phyloP scores from a whole-genome alignment of 2,113 vertebrate species.

The Clinocottus analis region DNA sequence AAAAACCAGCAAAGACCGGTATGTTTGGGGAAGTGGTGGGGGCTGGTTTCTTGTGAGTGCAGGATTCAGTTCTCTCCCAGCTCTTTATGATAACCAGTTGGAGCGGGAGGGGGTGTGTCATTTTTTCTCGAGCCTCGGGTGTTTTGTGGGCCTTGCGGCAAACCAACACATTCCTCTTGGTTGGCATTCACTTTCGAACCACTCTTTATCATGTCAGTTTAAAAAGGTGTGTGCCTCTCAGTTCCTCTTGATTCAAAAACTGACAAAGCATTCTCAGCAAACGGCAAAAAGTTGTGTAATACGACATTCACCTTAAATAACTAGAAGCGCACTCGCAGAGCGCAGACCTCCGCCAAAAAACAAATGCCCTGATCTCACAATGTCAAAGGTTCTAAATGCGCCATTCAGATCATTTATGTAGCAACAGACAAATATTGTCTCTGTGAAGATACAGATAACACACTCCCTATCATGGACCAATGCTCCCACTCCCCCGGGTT shows the following conservation, averaged over 20 bases:
- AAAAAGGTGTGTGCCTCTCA: neutral
- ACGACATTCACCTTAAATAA: neutral
- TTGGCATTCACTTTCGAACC: neutral
- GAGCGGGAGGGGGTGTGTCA: neutral
- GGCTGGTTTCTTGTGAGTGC: constrained; percentile 11
- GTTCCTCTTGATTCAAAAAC: neutral
- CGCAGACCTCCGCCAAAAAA: neutral
- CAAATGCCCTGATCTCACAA: neutral
- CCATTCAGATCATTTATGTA: neutral
- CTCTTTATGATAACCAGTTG: constrained; percentile 22
- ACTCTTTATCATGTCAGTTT: constrained; percentile 23
- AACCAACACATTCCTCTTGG: constrained; percentile 27
- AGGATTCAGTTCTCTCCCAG: neutral
- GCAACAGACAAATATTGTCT: neutral
- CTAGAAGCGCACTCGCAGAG: neutral
- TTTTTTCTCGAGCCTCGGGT: constrained; percentile 8
- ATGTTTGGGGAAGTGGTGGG: constrained; percentile 41
- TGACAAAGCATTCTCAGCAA: neutral
- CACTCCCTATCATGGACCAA: neutral
- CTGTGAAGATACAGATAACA: neutral
- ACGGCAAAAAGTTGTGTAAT: no score
- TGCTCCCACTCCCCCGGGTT: neutral
- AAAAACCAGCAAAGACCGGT: constrained; percentile 44
- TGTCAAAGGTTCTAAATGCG: neutral
- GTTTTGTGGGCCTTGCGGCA: neutral